Evolutionary conservation across 2,888 invertebrate species (phyloP).

Genomic region (Netelia inedita): DNA sequence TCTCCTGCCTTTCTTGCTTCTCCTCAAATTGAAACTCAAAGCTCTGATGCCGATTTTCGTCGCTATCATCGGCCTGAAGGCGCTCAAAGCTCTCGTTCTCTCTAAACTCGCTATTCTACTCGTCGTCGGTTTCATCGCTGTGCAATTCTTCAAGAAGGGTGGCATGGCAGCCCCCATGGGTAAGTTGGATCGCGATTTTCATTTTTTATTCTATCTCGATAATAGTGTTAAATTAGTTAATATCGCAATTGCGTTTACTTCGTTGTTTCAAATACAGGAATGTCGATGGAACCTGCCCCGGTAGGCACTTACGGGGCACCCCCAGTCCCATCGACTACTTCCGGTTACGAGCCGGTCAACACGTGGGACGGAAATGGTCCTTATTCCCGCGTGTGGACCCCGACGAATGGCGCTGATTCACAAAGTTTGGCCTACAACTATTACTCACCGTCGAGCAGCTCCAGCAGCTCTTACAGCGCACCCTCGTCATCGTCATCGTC

Average conservation of each 20-base stretch:
- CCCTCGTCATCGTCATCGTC: conserved; percentile 88
- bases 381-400: conserved; percentile 92
- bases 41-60: conserved; percentile 93
- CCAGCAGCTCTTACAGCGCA: conserved; percentile 90
- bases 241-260: neutral
- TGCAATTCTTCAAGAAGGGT: conserved; percentile 92
- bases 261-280: conserved; percentile 85
- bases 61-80: conserved; percentile 92
- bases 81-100: conserved; percentile 93
- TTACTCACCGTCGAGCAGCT: conserved; percentile 87
- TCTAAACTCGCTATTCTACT: conserved; percentile 93
- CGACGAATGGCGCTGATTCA: conserved; percentile 80
- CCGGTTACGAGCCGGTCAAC: conserved; percentile 88
- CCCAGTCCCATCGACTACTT: conserved; percentile 86
- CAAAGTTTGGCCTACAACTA: conserved; percentile 85
- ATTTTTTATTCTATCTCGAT: conserved; percentile 19
- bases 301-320: conserved; percentile 90
- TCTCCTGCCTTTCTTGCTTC: conserved; percentile 91
- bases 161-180: conserved; percentile 86
- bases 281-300: conserved; percentile 89
- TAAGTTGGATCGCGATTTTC: conserved; percentile 68
- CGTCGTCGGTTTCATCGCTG: conserved; percentile 93
- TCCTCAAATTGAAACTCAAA: conserved; percentile 94
- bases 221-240: neutral
- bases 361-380: conserved; percentile 92